Evolutionary conservation across 1,140 invertebrate genomes (phyloP), one percentile per base, ranked within the genome.

Genomic region (Drosophila nebulosa): DNA sequence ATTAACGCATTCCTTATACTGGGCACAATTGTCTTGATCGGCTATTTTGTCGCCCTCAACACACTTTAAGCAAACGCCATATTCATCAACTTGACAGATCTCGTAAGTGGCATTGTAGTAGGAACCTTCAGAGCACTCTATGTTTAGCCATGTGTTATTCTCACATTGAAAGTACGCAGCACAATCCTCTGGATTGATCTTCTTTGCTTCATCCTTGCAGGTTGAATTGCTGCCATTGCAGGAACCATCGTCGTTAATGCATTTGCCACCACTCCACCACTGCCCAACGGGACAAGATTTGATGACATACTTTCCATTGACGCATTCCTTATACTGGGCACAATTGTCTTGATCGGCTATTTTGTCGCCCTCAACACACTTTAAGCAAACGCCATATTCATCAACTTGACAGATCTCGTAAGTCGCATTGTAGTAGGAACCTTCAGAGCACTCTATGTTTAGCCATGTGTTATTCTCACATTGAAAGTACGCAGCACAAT

Each of bases 41-140:
- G 39, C 27, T 0, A 30, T 7, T 0, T 21, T 61, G 4, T 24
- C 32, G 9, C 76, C 76, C 0, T 79, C 56, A 0, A 9, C 59
- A 53, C 77, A 78, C 18, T 58, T 55, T 0, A 55, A 3, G 27
- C 76, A 78, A 10, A 50, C 24, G 10, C 74, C 75, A n/a, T n/a
- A n/a, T 0, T 52, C 27, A 18, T 79, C 63, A 3, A 1, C 9
- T 7, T 9, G 12, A 26, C 75, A 79, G 1, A 5, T 2, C 0
- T 3, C 0, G 0, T 0, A 3, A 0, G 2, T 14, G 4, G 7
- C 12, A 18, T 71, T 6, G 10, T 42, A 77, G 18, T 53, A 77
- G 1, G 12, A 0, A 7, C 18, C 12, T 0, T 24, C 30, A 1
- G n/a, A 0, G 36, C 71, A 74, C 10, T 10, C 14, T 2, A 26